Base-by-base conservation (phyloP, 2,797 vertebrate species). In the Peromyscus attwateri region DNA sequence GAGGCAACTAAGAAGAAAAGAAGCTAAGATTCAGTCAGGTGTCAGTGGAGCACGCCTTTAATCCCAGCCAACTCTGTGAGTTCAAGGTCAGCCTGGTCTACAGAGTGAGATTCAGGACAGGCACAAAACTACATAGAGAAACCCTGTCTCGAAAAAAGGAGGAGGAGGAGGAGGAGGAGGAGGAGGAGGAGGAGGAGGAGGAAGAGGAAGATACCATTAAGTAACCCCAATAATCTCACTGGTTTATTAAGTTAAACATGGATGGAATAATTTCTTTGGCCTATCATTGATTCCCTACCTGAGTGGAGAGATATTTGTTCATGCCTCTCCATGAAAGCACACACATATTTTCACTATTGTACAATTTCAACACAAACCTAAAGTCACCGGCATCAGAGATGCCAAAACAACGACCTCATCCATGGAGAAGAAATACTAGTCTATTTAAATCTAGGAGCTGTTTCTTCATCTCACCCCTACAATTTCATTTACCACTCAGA, bases 401-500 rank as follows among this genome's bases (percentile, higher is more conserved):
- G 7, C 11, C 27, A 55, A 94, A 17, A 23, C 17, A 57, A 9
- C 13, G 60, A 16, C 8, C 23, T 92, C 19, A 43, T 8, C 27
- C 83, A 90, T 23, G 13, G 46, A 77, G 23, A 82, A 46, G 16
- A 96, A 79, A 77, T n/a, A 5, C 21, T 43, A 46, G 21, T 9
- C 31, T 81, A 9, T 60, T 89, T 82, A 93, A 66, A 29, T 90
- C 43, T 25, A 64, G 25, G 37, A 7, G 3, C 4, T 92, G 29
- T 89, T 83, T 89, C 57, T 40, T 83, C 23, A 89, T 5, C 21
- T 29, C 10, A n/a, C 10, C 16, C 9, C 13, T 21, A 68, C 17
- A 87, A 23, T 19, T 87, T 89, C 76, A 87, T 70, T 94, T 89
- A 91, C 77, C 76, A 91, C 49, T 70, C 76, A 13, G 40, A 91